Conservation (phyloP, 2,797 vertebrate genomes). For the Peromyscus nudipes region DNA sequence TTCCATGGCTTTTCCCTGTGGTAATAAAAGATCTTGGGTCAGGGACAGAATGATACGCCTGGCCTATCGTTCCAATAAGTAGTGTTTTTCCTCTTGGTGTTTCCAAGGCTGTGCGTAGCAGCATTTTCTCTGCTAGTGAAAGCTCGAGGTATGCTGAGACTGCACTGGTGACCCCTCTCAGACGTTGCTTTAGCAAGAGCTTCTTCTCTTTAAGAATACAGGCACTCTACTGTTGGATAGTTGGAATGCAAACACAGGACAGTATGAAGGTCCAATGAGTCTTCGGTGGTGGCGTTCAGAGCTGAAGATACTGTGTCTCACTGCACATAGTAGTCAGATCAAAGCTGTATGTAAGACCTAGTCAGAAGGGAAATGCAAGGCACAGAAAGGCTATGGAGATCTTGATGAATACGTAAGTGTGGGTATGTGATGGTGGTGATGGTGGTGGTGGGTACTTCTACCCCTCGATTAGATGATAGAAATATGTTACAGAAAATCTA, state of each 20-base stretch:
- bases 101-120: constrained; percentile 41
- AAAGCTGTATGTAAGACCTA: constrained; percentile 20
- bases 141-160: neutral
- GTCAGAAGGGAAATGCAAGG: constrained; percentile 32
- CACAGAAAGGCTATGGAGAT: constrained; percentile 34
- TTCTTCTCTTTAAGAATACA: constrained; percentile 18
- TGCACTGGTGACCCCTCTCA: constrained; percentile 2
- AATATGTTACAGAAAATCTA: constrained; percentile 36
- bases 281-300: constrained; percentile 8
- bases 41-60: neutral
- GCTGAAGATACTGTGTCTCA: neutral
- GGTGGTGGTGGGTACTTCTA: neutral
- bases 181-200: constrained; percentile 30
- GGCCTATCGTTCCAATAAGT: constrained; percentile 17
- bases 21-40: neutral
- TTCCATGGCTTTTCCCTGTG: neutral
- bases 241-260: constrained; percentile 33
- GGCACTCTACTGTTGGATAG: constrained; percentile 2
- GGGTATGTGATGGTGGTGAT: neutral
- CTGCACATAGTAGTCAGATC: constrained; percentile 36
- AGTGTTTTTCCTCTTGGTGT: constrained; percentile 15
- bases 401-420: neutral
- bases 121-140: constrained; percentile 25
- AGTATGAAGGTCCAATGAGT: neutral
- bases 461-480: neutral